phyloP scores from a whole-genome alignment of 2,797 vertebrate species.

The Tragelaphus eurycerus region DNA sequence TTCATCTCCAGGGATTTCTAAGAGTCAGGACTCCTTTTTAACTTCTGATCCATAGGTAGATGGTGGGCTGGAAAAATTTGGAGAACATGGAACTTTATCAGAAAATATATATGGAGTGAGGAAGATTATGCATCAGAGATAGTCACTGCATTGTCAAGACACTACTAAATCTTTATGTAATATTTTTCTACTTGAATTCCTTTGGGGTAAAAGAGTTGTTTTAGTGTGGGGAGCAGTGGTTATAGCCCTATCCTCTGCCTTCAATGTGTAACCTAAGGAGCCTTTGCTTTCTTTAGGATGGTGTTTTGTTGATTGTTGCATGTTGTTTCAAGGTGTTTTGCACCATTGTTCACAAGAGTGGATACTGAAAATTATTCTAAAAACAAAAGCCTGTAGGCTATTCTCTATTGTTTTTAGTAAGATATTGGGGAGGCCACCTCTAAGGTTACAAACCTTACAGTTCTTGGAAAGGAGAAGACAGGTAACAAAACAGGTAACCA shows the following conservation, averaged over 20 bases:
- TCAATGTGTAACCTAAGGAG: not conserved
- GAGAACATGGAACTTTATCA: not conserved
- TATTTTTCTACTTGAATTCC: not conserved
- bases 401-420: not conserved
- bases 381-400: not conserved
- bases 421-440: not conserved
- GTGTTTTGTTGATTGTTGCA: not conserved
- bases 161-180: not conserved
- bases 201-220: not conserved
- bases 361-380: not conserved
- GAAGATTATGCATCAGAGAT: not conserved
- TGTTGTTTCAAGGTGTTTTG: not conserved
- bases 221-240: not conserved
- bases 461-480: not conserved
- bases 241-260: too few relatives aligned
- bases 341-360: not conserved
- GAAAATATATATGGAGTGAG: not conserved
- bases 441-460: not conserved
- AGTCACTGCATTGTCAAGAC: not conserved
- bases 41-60: not conserved
- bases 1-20: not conserved
- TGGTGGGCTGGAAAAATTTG: not conserved
- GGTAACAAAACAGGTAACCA: not conserved
- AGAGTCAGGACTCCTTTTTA: not conserved
- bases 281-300: not conserved